A percentile compares a stretch with the other conserved stretches of the same genome.
Evolutionary conservation across 2,797 vertebrate species (phyloP).

Genomic region (Threskiornis aethiopicus): DNA sequence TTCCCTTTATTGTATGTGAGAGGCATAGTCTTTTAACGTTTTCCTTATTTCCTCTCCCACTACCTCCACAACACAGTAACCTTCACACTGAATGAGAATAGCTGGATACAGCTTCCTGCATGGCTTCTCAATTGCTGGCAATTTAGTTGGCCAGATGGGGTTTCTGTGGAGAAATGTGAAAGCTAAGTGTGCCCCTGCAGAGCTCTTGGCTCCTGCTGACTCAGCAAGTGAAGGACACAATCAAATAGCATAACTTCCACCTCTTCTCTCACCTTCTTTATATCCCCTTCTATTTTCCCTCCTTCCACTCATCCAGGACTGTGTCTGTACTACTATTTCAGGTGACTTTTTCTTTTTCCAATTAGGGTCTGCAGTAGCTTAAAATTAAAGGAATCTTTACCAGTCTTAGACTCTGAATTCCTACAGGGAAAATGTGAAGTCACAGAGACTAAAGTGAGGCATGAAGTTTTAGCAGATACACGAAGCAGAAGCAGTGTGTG

Average conservation of each 20-base stretch:
- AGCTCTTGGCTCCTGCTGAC: constrained; percentile 42
- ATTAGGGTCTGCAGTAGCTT: neutral
- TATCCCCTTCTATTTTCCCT: neutral
- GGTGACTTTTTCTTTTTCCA: neutral
- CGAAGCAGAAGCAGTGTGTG: neutral
- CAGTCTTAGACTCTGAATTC: neutral
- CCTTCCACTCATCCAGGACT: neutral
- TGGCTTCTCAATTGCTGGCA: constrained; percentile 47
- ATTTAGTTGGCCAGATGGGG: constrained; percentile 53
- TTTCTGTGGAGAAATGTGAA: constrained; percentile 41
- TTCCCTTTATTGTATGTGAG: neutral
- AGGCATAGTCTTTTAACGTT: neutral
- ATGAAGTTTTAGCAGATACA: neutral
- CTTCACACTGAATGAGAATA: constrained; percentile 61
- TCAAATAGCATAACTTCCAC: neutral
- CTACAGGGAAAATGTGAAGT: constrained; percentile 5
- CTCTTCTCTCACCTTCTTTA: constrained; percentile 1
- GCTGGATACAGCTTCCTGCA: constrained; percentile 52
- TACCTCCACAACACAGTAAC: constrained; percentile 23
- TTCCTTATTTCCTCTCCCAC: neutral
- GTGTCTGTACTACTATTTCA: neutral
- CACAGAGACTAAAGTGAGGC: neutral
- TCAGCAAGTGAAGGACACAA: constrained; percentile 38
- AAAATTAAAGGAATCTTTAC: constrained; percentile 18
- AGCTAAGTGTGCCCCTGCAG: constrained; percentile 47